These are phyloP conservation scores for Lagria hirta DNA, from an alignment of 2,888 invertebrate genomes.

Conservation along the genomic window DNA sequence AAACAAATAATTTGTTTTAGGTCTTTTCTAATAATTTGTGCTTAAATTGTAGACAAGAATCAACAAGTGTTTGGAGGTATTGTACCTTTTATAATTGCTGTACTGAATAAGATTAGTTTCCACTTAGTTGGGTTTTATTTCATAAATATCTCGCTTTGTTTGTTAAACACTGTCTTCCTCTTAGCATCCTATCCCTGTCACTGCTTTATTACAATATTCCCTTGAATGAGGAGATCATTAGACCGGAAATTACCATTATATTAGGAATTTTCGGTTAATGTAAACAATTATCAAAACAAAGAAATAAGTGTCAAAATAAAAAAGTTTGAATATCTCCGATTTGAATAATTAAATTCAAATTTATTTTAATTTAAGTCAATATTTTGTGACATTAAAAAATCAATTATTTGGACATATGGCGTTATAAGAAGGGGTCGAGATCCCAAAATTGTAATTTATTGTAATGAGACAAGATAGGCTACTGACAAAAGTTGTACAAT, in stretches of 20 bases:
- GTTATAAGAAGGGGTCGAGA: no score
- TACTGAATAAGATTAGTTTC: constrained; percentile 48
- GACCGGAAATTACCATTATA: constrained; percentile 9
- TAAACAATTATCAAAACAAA: constrained; percentile 20
- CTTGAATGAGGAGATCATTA: constrained; percentile 15
- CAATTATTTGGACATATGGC: constrained; percentile 29
- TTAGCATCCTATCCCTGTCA: constrained; percentile 12
- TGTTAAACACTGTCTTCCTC: constrained; percentile 24
- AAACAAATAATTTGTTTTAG: no score
- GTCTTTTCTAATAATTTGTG: constrained; percentile 15
- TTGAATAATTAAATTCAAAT: constrained; percentile 35
- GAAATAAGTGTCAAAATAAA: constrained; percentile 7
- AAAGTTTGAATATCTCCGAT: constrained; percentile 14
- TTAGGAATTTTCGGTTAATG: constrained; percentile 12
- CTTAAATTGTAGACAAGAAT: constrained; percentile 21
- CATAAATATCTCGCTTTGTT: constrained; percentile 45
- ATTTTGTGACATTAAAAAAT: constrained; percentile 29
- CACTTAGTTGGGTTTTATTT: constrained; percentile 44
- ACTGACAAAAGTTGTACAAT: no score
- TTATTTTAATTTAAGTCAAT: constrained; percentile 36
- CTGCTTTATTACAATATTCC: constrained; percentile 14
- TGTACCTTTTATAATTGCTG: constrained; percentile 45
- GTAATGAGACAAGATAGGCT: no score
- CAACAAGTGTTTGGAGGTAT: constrained; percentile 41
- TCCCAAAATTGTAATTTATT: no score